Percentiles rank a stretch among this genome's conserved stretches.
These are phyloP conservation scores for Platycercus adscitus DNA, from an alignment of 2,113 vertebrate genomes.

Conservation along the genomic window DNA sequence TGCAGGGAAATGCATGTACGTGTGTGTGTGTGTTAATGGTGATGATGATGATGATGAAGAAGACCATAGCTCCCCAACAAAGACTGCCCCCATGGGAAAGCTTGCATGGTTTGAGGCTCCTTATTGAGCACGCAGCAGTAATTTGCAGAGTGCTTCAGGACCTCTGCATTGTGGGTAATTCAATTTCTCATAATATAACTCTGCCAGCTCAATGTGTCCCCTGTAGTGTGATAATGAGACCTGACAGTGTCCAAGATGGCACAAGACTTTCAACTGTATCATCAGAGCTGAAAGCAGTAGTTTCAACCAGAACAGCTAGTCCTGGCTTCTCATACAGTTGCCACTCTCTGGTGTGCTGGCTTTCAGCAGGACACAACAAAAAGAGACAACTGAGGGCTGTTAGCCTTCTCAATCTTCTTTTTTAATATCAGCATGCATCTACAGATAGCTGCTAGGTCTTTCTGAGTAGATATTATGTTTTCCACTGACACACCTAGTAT, in stretches of 20 bases:
- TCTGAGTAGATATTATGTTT: neutral
- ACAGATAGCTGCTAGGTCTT: neutral
- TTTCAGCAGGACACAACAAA: neutral
- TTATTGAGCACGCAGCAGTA: neutral
- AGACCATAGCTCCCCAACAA: neutral
- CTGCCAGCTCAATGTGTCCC: neutral
- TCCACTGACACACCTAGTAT: neutral
- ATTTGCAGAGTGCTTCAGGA: neutral
- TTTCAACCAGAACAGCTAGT: neutral
- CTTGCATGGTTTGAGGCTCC: neutral
- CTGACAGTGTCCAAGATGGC: neutral
- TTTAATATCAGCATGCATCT: neutral
- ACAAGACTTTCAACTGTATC: neutral
- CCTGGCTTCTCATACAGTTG: neutral
- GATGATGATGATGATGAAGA: neutral
- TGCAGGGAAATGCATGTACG: rapidly evolving
- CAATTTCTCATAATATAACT: neutral
- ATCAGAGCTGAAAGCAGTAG: neutral
- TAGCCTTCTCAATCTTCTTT: constrained; percentile 31
- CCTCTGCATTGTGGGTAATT: neutral
- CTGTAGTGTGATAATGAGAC: neutral
- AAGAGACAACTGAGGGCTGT: constrained; percentile 6
- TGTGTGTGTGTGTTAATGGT: neutral
- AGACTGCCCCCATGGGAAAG: neutral
- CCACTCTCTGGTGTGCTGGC: neutral